These are phyloP conservation scores for Pungitius pungitius DNA, from an alignment of 2,113 vertebrate genomes.

Conservation along the genomic window DNA sequence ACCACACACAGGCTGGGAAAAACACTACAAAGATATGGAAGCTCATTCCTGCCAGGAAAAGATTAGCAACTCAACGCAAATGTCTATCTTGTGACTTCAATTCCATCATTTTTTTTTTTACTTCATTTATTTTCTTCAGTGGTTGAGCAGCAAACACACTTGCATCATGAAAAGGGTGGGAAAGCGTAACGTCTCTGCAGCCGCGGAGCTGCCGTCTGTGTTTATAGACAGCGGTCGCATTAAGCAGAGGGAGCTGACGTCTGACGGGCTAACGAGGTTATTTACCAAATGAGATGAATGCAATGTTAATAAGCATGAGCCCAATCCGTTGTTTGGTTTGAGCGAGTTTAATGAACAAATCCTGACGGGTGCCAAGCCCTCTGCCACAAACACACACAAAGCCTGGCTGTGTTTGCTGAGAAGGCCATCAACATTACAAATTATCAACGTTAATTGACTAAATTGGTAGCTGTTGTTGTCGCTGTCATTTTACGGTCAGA, in stretches of 20 bases:
- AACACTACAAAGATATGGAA: background rate
- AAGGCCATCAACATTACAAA: background rate
- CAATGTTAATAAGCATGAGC: background rate
- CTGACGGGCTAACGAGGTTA: background rate
- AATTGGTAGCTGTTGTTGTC: background rate
- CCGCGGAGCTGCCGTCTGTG: too few relatives aligned
- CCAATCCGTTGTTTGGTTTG: background rate
- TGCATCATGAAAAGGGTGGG: background rate
- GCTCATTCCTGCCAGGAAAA: background rate
- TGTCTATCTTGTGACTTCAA: too few relatives aligned
- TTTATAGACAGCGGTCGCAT: background rate
- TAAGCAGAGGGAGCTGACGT: background rate
- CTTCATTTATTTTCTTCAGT: background rate
- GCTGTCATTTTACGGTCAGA: background rate
- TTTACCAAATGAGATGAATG: constrained; percentile 7
- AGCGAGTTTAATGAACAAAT: background rate
- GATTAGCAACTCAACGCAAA: background rate
- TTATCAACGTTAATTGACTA: background rate
- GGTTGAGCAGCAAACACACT: background rate
- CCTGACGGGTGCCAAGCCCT: background rate
- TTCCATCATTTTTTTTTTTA: background rate
- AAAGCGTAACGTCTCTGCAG: background rate
- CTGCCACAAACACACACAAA: background rate
- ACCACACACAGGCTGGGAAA: constrained; percentile 23
- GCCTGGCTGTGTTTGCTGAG: background rate